These are phyloP conservation scores for Myripristis jacobus DNA, from an alignment of 2,797 vertebrate genomes.

Conservation along the genomic window DNA sequence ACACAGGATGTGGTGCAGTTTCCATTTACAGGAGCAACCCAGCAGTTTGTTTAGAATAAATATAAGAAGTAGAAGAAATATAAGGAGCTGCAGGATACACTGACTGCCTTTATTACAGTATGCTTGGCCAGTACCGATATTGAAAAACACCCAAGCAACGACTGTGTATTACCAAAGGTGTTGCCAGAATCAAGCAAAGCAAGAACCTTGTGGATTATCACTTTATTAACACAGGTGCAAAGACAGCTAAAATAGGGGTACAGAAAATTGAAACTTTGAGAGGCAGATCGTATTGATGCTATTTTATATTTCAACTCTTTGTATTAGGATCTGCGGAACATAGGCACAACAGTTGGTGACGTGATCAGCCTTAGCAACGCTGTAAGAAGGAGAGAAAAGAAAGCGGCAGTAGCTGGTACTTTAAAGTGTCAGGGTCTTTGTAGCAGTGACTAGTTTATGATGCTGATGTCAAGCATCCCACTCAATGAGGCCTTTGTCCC, in stretches of 20 bases:
- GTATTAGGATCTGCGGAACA: slow-evolving; percentile 79
- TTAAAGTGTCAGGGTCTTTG: slow-evolving; percentile 99
- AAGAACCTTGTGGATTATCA: neutral
- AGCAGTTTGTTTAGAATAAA: too few relatives aligned
- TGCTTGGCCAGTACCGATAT: neutral
- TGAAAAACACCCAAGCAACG: slow-evolving; percentile 7
- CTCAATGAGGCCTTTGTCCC: slow-evolving; percentile 99
- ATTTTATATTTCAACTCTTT: slow-evolving; percentile 88
- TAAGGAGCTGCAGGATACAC: too few relatives aligned
- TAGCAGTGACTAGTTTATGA: slow-evolving; percentile 99
- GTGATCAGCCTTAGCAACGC: slow-evolving; percentile 86
- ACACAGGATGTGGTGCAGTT: too few relatives aligned
- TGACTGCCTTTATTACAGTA: neutral
- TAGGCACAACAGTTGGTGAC: slow-evolving; percentile 84
- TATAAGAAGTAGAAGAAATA: too few relatives aligned
- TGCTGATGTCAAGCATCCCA: slow-evolving; percentile 98
- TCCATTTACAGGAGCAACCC: too few relatives aligned
- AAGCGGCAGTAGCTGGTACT: slow-evolving; percentile 91
- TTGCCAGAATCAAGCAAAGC: slow-evolving; percentile 22
- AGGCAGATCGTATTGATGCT: slow-evolving; percentile 86
- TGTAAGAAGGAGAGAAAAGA: slow-evolving; percentile 86
- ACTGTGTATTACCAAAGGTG: slow-evolving; percentile 17
- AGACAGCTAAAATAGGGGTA: neutral
- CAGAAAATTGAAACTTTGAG: slow-evolving; percentile 78
- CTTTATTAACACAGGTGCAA: slow-evolving; percentile 1